phyloP scores from a whole-genome alignment of 2,888 invertebrate genomes.

The Pandemis cinnamomeana region DNA sequence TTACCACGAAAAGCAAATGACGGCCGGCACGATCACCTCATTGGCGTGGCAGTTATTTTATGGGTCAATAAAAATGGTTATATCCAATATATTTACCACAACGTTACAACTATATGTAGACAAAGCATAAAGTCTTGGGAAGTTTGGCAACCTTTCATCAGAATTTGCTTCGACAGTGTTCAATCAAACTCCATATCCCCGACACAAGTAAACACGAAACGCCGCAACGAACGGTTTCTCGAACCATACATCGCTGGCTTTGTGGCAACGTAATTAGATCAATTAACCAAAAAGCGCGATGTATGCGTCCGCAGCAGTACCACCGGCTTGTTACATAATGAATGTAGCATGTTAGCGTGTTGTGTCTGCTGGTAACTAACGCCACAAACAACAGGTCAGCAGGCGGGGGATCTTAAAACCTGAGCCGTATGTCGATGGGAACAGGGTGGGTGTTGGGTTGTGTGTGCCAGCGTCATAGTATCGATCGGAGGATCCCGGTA shows the following conservation, averaged over 20 bases:
- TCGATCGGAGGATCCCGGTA: slow-evolving; percentile 70
- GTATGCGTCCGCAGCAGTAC: neutral
- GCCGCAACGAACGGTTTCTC: slow-evolving; percentile 4
- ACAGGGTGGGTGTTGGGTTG: slow-evolving; percentile 50
- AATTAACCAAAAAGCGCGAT: slow-evolving; percentile 15
- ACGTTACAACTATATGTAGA: neutral
- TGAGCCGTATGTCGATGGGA: slow-evolving; percentile 9
- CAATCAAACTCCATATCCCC: slow-evolving; percentile 21
- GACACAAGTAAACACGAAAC: slow-evolving; percentile 23
- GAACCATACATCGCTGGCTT: slow-evolving; percentile 11
- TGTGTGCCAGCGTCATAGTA: slow-evolving; percentile 48
- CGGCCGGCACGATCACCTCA: neutral
- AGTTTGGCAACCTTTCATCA: neutral
- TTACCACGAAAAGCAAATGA: neutral
- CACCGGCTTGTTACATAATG: slow-evolving; percentile 34
- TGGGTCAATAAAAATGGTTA: slow-evolving; percentile 2
- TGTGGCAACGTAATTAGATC: slow-evolving; percentile 1
- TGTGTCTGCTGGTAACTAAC: slow-evolving; percentile 43
- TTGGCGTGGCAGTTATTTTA: neutral
- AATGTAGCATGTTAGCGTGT: slow-evolving; percentile 38
- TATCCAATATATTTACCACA: neutral
- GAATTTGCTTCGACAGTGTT: slow-evolving; percentile 6
- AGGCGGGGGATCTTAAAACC: slow-evolving; percentile 17
- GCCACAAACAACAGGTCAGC: slow-evolving; percentile 61
- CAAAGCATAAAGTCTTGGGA: slow-evolving; percentile 1